These are phyloP conservation scores for Gadopsis bispinosus DNA, from an alignment of 2,797 vertebrate genomes.

Conservation along the genomic window DNA sequence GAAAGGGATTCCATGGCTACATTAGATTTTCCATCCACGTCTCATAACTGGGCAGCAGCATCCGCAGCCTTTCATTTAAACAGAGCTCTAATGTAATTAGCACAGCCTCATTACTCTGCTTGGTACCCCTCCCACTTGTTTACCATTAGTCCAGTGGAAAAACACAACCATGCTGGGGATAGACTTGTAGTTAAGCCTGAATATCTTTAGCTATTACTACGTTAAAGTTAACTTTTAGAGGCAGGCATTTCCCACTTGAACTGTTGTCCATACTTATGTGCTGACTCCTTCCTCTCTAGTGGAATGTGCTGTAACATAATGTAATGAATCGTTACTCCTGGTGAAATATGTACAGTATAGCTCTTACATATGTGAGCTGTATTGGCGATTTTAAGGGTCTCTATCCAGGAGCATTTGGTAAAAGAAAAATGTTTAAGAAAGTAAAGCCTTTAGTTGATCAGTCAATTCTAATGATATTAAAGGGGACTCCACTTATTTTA, in stretches of 20 bases:
- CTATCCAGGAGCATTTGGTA: not conserved
- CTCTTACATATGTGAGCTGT: not conserved
- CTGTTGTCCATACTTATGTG: slow-evolving; percentile 19
- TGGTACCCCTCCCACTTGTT: slow-evolving; percentile 60
- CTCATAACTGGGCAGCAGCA: slow-evolving; percentile 54
- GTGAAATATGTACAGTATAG: not conserved
- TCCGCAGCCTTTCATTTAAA: slow-evolving; percentile 62
- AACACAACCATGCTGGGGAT: slow-evolving; percentile 19
- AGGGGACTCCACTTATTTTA: not conserved
- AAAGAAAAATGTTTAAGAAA: not conserved
- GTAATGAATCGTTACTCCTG: not conserved
- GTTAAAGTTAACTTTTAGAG: slow-evolving; percentile 28
- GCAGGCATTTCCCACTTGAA: slow-evolving; percentile 3
- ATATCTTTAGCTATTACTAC: not conserved
- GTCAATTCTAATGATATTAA: not conserved
- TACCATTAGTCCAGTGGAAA: slow-evolving; percentile 46
- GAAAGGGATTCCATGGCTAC: slow-evolving; percentile 68
- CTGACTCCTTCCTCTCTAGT: slow-evolving; percentile 13
- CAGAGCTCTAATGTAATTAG: slow-evolving; percentile 74
- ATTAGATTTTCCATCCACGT: slow-evolving; percentile 71
- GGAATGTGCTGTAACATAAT: not conserved
- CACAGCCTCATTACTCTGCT: slow-evolving; percentile 59
- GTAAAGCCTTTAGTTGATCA: not conserved
- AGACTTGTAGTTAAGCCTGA: slow-evolving; percentile 14
- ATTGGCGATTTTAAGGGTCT: not conserved